Percentiles rank a stretch among this genome's conserved stretches.
Evolutionary conservation across 2,113 vertebrate genomes (phyloP).

Genomic region (Phainopepla nitens): DNA sequence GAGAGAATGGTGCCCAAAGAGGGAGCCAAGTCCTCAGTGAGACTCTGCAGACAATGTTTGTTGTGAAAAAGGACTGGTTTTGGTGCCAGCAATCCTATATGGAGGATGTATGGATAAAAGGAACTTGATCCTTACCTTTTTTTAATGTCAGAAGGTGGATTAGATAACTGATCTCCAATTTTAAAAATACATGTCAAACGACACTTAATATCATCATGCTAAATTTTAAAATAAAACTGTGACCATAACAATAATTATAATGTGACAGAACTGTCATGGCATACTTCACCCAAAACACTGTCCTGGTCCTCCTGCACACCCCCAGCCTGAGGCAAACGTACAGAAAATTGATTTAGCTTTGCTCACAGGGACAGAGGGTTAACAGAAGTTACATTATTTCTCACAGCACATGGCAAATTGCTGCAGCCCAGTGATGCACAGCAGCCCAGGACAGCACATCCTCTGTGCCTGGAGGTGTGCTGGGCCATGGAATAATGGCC

Average conservation of each 20-base stretch:
- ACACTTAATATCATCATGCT: background rate
- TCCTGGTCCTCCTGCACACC: accelerated
- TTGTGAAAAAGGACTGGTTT: background rate
- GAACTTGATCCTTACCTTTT: background rate
- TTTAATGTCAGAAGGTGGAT: background rate
- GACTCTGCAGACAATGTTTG: background rate
- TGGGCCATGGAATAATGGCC: background rate
- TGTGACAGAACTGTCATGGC: background rate
- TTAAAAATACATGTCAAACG: background rate
- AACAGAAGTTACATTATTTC: background rate
- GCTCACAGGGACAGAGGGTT: background rate
- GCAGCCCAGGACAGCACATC: background rate
- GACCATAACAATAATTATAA: background rate
- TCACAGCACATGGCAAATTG: background rate
- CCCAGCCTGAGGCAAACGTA: background rate
- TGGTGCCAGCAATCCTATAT: background rate
- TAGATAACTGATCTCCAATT: background rate
- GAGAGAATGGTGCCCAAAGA: background rate
- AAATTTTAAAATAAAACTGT: background rate
- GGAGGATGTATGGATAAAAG: background rate
- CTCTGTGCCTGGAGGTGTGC: background rate
- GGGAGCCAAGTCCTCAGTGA: background rate
- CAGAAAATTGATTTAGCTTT: background rate
- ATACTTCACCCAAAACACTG: background rate
- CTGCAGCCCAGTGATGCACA: background rate